Conservation (phyloP, 1,140 invertebrate genomes). For the Saccostrea glomerata region DNA sequence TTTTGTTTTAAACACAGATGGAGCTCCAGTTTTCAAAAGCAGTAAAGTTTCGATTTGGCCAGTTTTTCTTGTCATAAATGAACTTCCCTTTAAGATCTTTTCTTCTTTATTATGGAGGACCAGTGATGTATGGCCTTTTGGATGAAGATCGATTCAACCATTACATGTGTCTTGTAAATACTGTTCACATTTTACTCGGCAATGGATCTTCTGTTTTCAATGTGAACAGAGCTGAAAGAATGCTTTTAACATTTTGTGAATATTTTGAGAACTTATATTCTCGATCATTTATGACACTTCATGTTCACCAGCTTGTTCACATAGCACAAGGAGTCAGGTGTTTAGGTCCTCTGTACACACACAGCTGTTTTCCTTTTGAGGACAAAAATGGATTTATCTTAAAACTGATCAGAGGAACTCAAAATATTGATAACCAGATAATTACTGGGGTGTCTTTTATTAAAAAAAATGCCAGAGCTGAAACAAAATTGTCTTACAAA, state of each 20-base stretch:
- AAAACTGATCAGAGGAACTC: conserved; percentile 55
- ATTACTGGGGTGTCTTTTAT: conserved; percentile 52
- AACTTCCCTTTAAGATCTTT: conserved; percentile 52
- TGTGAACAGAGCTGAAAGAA: conserved; percentile 36
- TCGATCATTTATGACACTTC: conserved; percentile 44
- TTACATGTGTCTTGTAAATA: conserved; percentile 49
- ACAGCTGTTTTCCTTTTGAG: conserved; percentile 58
- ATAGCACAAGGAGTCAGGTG: conserved; percentile 49
- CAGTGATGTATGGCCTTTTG: conserved; percentile 47
- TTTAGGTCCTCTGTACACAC: conserved; percentile 58
- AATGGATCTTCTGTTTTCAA: conserved; percentile 21
- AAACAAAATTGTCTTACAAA: conserved; percentile 46
- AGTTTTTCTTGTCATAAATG: conserved; percentile 50
- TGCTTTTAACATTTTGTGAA: conserved; percentile 43
- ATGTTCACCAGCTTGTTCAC: conserved; percentile 57
- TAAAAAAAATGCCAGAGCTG: conserved; percentile 56
- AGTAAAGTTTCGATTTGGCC: conserved; percentile 52
- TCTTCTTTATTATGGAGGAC: conserved; percentile 47
- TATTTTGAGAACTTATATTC: conserved; percentile 46
- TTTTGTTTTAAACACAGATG: conserved; percentile 52
- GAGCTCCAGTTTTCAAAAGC: conserved; percentile 51
- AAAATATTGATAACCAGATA: conserved; percentile 57
- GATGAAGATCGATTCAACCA: conserved; percentile 42
- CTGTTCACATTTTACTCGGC: conserved; percentile 44
- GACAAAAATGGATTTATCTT: conserved; percentile 56